These are phyloP conservation scores for Dicycla oo DNA, from an alignment of 2,888 invertebrate species.

Conservation along the genomic window DNA sequence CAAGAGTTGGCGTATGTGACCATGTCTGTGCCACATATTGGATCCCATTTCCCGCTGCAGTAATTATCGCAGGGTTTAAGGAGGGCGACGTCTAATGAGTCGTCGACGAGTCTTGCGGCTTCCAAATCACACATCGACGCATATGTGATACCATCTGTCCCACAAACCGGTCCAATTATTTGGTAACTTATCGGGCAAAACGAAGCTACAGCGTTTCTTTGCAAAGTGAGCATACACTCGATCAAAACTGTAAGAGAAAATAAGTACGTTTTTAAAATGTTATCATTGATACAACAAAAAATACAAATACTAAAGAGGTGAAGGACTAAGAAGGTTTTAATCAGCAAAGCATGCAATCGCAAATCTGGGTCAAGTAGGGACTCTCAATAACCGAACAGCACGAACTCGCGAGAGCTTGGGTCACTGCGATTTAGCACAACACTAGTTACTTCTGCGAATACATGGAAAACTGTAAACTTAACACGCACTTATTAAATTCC, in stretches of 20 bases:
- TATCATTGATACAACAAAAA: neutral
- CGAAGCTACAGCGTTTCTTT: constrained; percentile 10
- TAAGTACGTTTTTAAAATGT: neutral
- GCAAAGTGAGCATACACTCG: constrained; percentile 16
- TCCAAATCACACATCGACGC: constrained; percentile 63
- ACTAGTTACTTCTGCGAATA: constrained; percentile 10
- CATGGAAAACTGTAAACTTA: constrained; percentile 18
- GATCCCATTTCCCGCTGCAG: constrained; percentile 61
- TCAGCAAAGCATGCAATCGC: neutral
- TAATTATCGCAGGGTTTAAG: constrained; percentile 57
- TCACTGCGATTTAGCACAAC: constrained; percentile 28
- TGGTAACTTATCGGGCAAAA: constrained; percentile 60
- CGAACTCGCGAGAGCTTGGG: constrained; percentile 13
- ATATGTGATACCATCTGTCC: constrained; percentile 63
- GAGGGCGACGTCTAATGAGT: constrained; percentile 56
- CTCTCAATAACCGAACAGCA: constrained; percentile 11
- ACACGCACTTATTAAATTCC: constrained; percentile 37
- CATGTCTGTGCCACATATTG: constrained; percentile 63
- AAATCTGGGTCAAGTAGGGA: constrained; percentile 17
- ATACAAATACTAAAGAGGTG: neutral
- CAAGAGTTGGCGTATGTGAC: constrained; percentile 66
- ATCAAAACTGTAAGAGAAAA: constrained; percentile 43
- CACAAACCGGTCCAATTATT: constrained; percentile 62
- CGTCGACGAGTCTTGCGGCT: constrained; percentile 50
- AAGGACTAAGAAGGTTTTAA: neutral